Base-by-base conservation (phyloP, 2,797 vertebrate genomes). In the Phalloptychus januarius region DNA sequence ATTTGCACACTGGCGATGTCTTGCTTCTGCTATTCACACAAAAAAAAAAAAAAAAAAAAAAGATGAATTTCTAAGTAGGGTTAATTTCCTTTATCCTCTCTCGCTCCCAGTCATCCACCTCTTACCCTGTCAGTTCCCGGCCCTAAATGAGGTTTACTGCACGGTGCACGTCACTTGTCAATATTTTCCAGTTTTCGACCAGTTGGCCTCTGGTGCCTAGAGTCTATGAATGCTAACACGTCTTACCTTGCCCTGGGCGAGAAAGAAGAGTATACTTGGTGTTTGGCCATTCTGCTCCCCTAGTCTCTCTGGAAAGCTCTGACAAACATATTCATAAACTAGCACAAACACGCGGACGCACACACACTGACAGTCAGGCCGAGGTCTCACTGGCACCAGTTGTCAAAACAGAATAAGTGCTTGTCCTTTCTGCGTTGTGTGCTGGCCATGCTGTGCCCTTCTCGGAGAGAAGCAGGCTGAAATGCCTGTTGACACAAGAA, bases 401-500 rank as follows among this genome's bases (percentile, higher is more conserved):
- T 95, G 94, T 96, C 94, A 94, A 92, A 95, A 93, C 83, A 82
- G 80, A 91, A 91, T 92, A 93, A 90, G 88, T 93, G 87, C 83
- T 87, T 92, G 87, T 91, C 86, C 88, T 92, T 89, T 87, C 79
- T 79, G 3, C 74, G 71, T 16, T 86, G 90, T 90, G 82, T 76
- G 76, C 61, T 73, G 85, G 86, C 93, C 94, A 94, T 95, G 93
- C 85, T 92, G 90, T 90, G 87, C 83, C 87, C 85, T 87, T 94
- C 92, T 90, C 81, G 69, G 74, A 79, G 85, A 92, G 87, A 78
- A 78, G 79, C 73, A 79, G 86, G 89, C 86, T 86, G 77, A 92
- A 91, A 91, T 89, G 89, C 75, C 83, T 88, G 89, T 91, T 92
- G 88, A 94, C 86, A 90, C 63, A 40, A 80, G 83, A 67, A 88